Evolutionary conservation across 1,140 invertebrate genomes (phyloP).

Genomic region (Dreissena rostriformis): DNA sequence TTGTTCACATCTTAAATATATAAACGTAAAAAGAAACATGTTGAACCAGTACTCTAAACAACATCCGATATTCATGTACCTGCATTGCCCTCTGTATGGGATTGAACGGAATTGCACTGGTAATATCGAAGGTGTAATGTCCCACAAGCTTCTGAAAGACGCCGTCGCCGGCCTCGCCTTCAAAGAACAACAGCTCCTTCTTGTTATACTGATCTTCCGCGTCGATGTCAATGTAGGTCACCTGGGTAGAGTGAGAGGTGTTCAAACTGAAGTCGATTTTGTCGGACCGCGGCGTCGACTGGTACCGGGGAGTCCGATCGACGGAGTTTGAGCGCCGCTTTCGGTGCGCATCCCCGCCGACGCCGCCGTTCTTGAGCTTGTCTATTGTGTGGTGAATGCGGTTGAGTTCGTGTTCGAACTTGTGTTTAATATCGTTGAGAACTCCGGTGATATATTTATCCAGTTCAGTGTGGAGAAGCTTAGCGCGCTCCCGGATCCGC

Average conservation of each 20-base stretch:
- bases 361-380: conserved; percentile 24
- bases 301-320: conserved; percentile 22
- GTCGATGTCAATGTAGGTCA: conserved; percentile 17
- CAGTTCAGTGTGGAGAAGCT: conserved; percentile 39
- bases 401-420: conserved; percentile 37
- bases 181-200: conserved; percentile 35
- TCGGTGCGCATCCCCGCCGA: background rate
- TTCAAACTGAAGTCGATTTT: conserved; percentile 6
- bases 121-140: conserved; percentile 31
- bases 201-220: conserved; percentile 32
- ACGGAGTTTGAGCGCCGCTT: conserved; percentile 18
- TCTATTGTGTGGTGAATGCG: conserved; percentile 26
- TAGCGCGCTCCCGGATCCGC: conserved; percentile 39
- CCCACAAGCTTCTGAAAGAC: conserved; percentile 34
- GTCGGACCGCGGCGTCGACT: conserved; percentile 47
- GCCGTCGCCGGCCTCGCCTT: conserved; percentile 41
- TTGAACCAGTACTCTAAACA: too few relatives aligned
- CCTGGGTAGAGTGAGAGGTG: background rate
- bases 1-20: too few relatives aligned
- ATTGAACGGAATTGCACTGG: conserved; percentile 32
- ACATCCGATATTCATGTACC: background rate
- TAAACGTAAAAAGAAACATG: too few relatives aligned
- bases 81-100: conserved; percentile 9
- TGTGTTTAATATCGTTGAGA: conserved; percentile 40
- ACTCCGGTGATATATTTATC: conserved; percentile 36